Conservation (phyloP, 1,140 invertebrate genomes). For the Rhopalosiphum maidis region DNA sequence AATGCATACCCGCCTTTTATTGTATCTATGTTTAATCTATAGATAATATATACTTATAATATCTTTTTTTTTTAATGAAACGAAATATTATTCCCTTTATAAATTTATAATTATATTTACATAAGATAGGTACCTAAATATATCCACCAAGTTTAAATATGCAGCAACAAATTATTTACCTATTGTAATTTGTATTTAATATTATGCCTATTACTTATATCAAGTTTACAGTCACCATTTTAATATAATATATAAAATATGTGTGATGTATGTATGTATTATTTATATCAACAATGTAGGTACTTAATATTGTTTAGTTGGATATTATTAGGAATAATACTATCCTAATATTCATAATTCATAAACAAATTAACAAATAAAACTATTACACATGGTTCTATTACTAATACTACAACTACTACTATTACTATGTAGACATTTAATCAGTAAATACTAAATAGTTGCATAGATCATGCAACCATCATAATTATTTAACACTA, state of each 20-base stretch:
- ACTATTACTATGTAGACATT: no score
- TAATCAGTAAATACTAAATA: background rate
- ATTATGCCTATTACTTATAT: background rate
- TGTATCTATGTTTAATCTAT: no score
- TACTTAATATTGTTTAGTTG: background rate
- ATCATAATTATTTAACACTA: background rate
- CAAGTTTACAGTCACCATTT: background rate
- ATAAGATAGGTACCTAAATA: background rate
- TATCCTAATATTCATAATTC: background rate
- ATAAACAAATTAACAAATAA: background rate
- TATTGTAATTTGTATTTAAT: background rate
- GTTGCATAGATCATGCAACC: background rate
- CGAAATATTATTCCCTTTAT: background rate
- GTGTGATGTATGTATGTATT: background rate
- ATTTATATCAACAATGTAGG: background rate
- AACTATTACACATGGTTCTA: background rate
- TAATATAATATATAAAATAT: background rate
- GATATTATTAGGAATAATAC: background rate
- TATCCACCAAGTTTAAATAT: background rate
- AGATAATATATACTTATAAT: no score
- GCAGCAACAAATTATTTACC: background rate
- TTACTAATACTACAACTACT: no score
- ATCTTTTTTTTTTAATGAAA: background rate
- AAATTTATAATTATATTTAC: no score
- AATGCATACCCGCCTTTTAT: background rate